Evolutionary conservation across 2,113 vertebrate genomes (phyloP), one percentile per base, ranked within the genome.

Genomic region (Cariama cristata): DNA sequence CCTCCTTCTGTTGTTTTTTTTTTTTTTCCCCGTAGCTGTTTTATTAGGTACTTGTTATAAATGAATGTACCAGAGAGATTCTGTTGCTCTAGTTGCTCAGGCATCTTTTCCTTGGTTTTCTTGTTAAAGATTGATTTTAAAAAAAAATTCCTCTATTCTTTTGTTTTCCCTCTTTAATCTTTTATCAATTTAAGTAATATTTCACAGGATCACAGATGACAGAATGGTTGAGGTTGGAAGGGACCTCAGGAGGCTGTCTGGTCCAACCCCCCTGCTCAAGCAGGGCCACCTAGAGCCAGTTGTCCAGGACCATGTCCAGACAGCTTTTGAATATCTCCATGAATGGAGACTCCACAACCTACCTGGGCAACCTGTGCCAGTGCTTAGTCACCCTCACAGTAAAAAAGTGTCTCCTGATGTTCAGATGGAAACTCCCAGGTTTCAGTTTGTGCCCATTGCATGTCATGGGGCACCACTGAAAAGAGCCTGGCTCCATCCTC

Each of bases 21-120:
- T 92, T 93, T 84, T 35, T 81, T 38, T 38, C 8, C 38, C 38
- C 38, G 38, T 88, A 74, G 26, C 28, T 97, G 15, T 88, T 94
- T 94, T 71, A 88, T 93, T 94, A 86, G 73, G 32, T 74, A 86
- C 30, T 91, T 92, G 60, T 88, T 94, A 95, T 67, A 94, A 97
- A 96, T 84, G 95, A 86, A 66, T 79, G 40, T 73, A 89, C 53
- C 32, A 85, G 53, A 68, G 87, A 60, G 44, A 85, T 75, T 84
- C 64, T 93, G 33, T 32, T 86, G 50, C 53, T 96, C 24, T 93
- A 58, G 56, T 50, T 93, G 66, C 49, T 94, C 42, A 64, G 66
- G 38, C 40, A 49, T 81, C 6, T 94, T 92, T 89, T 71, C 23
- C 47, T 74, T 50, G 45, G 17, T 91, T 93, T 88, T 79, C 52